Conservation (phyloP, 2,113 vertebrate genomes). For the Cepphus grylle region DNA sequence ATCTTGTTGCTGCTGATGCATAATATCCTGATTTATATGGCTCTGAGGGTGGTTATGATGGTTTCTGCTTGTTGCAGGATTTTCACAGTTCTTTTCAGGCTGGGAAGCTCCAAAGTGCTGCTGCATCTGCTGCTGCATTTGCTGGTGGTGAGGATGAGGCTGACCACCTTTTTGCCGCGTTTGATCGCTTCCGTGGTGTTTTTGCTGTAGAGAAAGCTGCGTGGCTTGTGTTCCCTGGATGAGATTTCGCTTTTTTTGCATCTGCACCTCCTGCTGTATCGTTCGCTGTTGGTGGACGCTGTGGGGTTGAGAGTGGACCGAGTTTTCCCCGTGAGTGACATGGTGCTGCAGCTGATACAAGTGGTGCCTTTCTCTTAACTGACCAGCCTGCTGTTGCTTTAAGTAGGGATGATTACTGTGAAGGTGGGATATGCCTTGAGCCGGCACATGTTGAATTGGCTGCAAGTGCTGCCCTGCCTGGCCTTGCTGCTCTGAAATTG, state of each 20-base stretch:
- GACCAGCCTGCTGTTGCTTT: constrained; percentile 85
- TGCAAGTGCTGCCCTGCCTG: constrained; percentile 84
- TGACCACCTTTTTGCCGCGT: constrained; percentile 73
- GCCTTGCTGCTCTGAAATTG: constrained; percentile 80
- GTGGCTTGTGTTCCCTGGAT: constrained; percentile 83
- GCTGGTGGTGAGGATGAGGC: constrained; percentile 77
- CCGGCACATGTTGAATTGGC: constrained; percentile 78
- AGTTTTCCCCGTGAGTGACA: constrained; percentile 81
- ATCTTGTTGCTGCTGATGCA: constrained; percentile 79
- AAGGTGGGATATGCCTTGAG: constrained; percentile 83
- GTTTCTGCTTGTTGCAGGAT: constrained; percentile 77
- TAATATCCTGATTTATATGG: constrained; percentile 82
- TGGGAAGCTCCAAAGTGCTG: constrained; percentile 87
- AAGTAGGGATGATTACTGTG: constrained; percentile 85
- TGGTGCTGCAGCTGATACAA: constrained; percentile 94
- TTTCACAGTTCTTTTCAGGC: constrained; percentile 92
- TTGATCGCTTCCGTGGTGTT: constrained; percentile 84
- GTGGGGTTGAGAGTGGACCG: constrained; percentile 77
- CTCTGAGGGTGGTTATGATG: constrained; percentile 80
- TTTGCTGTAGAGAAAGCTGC: constrained; percentile 85
- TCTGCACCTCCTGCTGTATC: constrained; percentile 89
- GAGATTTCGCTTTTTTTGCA: constrained; percentile 91
- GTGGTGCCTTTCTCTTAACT: constrained; percentile 83
- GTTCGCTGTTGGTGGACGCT: constrained; percentile 85
- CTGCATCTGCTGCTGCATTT: constrained; percentile 82